A percentile compares a stretch with the other conserved stretches of the same genome.
These are phyloP conservation scores for Trematomus bernacchii DNA, from an alignment of 2,797 vertebrate genomes.

Conservation along the genomic window DNA sequence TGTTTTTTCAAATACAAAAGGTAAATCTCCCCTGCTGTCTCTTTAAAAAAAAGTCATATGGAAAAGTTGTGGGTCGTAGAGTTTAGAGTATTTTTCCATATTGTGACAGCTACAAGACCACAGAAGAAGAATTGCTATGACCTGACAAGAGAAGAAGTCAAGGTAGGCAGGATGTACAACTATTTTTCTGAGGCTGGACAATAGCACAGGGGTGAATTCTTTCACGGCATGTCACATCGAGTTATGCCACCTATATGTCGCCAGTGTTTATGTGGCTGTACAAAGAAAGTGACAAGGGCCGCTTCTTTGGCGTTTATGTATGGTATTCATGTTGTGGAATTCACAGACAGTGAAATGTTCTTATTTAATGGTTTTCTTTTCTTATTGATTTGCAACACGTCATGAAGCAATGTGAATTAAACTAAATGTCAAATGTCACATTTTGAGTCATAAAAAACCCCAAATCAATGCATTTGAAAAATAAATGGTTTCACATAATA, in stretches of 20 bases:
- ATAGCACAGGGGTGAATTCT: background rate
- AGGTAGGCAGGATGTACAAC: background rate
- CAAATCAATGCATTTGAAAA: constrained; percentile 2
- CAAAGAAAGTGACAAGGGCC: background rate
- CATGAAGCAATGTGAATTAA: too few relatives aligned
- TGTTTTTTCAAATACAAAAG: background rate
- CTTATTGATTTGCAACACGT: background rate
- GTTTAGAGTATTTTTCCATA: constrained; percentile 1
- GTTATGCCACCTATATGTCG: background rate
- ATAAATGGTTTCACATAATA: background rate
- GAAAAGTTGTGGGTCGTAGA: background rate
- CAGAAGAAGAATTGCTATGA: background rate
- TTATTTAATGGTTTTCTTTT: background rate
- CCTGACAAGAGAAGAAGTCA: constrained; percentile 5
- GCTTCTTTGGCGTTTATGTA: background rate
- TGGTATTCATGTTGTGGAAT: background rate
- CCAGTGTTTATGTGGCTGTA: background rate
- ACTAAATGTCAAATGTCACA: background rate
- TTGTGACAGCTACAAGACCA: background rate
- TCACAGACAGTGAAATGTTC: background rate
- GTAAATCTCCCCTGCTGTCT: background rate
- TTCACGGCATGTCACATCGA: background rate
- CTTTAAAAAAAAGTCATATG: background rate
- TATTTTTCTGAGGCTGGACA: constrained; percentile 12
- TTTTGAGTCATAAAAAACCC: background rate